These are phyloP conservation scores for Pandemis cinnamomeana DNA, from an alignment of 2,888 invertebrate genomes.

Conservation along the genomic window DNA sequence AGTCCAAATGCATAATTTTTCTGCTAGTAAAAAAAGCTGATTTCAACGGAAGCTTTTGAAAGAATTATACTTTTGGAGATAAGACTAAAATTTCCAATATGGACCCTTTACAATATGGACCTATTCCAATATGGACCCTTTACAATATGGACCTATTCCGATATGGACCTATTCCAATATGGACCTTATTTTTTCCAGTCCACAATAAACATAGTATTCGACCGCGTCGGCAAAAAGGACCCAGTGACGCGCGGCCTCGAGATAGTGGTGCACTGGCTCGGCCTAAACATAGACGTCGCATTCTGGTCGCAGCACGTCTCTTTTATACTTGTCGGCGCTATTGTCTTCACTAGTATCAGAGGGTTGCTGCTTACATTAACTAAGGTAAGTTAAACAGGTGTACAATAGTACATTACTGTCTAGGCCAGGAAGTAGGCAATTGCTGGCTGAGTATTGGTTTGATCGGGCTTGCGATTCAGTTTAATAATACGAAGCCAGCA, in stretches of 20 bases:
- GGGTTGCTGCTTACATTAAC: constrained; percentile 98
- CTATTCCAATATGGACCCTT: too few relatives aligned
- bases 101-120: background rate
- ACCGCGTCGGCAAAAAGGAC: constrained; percentile 99
- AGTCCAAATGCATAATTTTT: too few relatives aligned
- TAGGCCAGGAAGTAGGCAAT: too few relatives aligned
- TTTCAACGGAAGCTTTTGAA: too few relatives aligned
- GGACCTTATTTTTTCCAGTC: constrained; percentile 86
- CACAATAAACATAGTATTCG: constrained; percentile 99
- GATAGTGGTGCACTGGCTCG: constrained; percentile 98
- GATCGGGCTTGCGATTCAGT: too few relatives aligned
- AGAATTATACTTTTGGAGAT: too few relatives aligned
- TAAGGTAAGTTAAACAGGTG: constrained; percentile 86
- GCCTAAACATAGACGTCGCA: constrained; percentile 97
- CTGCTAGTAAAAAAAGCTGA: too few relatives aligned
- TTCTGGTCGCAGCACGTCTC: constrained; percentile 99
- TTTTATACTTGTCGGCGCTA: constrained; percentile 98
- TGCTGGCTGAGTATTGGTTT: too few relatives aligned
- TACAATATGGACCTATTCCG: background rate
- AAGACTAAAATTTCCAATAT: too few relatives aligned
- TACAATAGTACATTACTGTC: too few relatives aligned
- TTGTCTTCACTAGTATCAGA: constrained; percentile 98
- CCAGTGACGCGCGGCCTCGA: constrained; percentile 98
- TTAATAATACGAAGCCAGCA: too few relatives aligned
- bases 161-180: too few relatives aligned